Evolutionary conservation across 2,888 invertebrate genomes (phyloP), one percentile per base, ranked within the genome.

Genomic region (Drosophila borborema): DNA sequence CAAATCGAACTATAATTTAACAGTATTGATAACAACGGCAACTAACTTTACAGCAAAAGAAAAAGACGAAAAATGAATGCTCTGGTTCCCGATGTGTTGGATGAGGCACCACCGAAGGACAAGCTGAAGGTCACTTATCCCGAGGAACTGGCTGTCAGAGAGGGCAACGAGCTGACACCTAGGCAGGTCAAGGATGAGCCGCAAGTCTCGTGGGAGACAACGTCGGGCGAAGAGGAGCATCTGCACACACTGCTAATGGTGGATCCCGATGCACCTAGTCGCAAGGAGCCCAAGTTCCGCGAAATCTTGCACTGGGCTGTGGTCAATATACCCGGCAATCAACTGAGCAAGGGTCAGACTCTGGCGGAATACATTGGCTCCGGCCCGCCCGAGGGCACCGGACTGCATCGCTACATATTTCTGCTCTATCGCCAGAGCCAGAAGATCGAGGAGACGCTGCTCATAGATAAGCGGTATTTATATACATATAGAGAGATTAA

Each of bases 251-350:
- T 93, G n/a, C 79, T 91, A 0, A 90, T 93, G 89, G 91, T 92
- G 94, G 98, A 98, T 94, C 98, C 92, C 7, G 98, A 98, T 94
- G 98, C 98, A 4, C 98, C 98, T 0, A 96, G 96, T 77, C 95
- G 98, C 51, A 91, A 94, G 31, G 95, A 96, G 12, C 98, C 98
- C 0, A 96, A 94, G 77, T 96, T 94, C 91, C 95, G 98, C 46
- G 98, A 98, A 93, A 97, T 97, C 96, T 96, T 96, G 90, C 98
- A 98, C 93, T 98, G 98, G 98, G 93, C 98, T 9, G 96, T 98
- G 0, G 96, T 95, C n/a, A 98, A 98, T 91, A 96, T 99, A 83
- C 96, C 96, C 14, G 97, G 96, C 10, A 92, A 90, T 74, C 94
- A 96, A 75, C 90, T 98, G 1, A 86, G 91, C 0, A 93, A 94